These are phyloP conservation scores for Ochlodes sylvanus DNA, from an alignment of 2,888 invertebrate species.

Conservation along the genomic window DNA sequence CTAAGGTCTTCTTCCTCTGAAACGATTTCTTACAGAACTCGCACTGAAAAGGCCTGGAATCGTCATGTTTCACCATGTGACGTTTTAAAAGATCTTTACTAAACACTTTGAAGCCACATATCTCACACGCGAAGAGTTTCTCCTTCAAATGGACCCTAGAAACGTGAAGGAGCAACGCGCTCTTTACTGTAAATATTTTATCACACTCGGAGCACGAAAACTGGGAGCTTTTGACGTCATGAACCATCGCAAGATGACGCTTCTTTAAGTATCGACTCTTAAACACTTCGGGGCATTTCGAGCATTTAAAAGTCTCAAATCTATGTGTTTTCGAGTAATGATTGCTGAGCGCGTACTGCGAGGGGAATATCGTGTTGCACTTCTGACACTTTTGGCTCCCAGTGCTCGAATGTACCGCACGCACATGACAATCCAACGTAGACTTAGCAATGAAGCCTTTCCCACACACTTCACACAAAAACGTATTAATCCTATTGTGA, in stretches of 20 bases:
- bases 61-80: constrained; percentile 84
- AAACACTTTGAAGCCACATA: constrained; percentile 71
- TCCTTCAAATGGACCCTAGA: constrained; percentile 67
- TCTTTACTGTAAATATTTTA: constrained; percentile 60
- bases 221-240: constrained; percentile 63
- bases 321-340: constrained; percentile 46
- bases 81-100: constrained; percentile 75
- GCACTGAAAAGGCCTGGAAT: constrained; percentile 83
- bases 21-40: constrained; percentile 84
- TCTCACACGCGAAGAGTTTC: constrained; percentile 61
- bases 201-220: constrained; percentile 67
- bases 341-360: constrained; percentile 48
- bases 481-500: constrained; percentile 51
- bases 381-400: constrained; percentile 49
- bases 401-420: constrained; percentile 53
- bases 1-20: constrained; percentile 83
- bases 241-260: constrained; percentile 65
- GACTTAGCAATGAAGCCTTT: constrained; percentile 62
- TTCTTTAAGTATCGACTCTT: constrained; percentile 62
- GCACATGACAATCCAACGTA: constrained; percentile 62
- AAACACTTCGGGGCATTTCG: constrained; percentile 64
- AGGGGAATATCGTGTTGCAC: constrained; percentile 54
- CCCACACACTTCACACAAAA: constrained; percentile 66
- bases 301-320: constrained; percentile 54
- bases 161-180: constrained; percentile 61